Base-by-base conservation (phyloP, 2,797 vertebrate genomes). In the Chiroxiphia lanceolata region DNA sequence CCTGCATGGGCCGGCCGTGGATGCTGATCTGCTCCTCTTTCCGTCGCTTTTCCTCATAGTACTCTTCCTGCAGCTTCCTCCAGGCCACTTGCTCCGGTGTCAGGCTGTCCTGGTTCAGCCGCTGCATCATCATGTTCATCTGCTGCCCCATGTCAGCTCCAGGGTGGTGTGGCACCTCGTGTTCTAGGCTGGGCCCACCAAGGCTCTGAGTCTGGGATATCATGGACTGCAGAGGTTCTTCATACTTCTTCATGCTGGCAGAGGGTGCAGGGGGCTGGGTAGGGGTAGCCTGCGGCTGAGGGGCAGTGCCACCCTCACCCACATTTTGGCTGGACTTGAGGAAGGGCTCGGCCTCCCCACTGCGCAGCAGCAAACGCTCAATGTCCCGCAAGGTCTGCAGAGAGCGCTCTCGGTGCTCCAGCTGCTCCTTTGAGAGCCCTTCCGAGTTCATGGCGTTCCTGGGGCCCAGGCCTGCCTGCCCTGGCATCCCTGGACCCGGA, bases 31-130 rank as follows among this genome's bases (percentile, higher is more conserved):
- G 98, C 75, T 99, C 99, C 93, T 99, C 99, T 61, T 99, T 99
- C 40, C 99, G 98, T 44, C 99, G 98, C 95, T 99, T 99, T 89
- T 99, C 99, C 87, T 99, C 99, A 0, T 99, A 99, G 95, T 99
- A 99, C 87, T 99, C 99, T 63, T 99, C 99, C 97, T 99, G 99
- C 91, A 99, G 93, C 96, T 99, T 99, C 89, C 99, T 98, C 99
- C 99, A 99, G 57, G 99, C 99, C 92, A 99, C 98, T 93, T 99
- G 99, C 89, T 99, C 99, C 0, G 99, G 99, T 1, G 99, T 99
- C 89, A 99, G 97, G 84, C 99, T 99, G 45, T 99, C 99, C 69
- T 98, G 98, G 95, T 98, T 97, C 83, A 98, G 95, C 31, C 98
- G 96, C 95, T 98, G 98, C 97, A 98, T 98, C 98, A 98, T 98